Base-by-base conservation (phyloP, 1,140 invertebrate genomes). In the Neuroterus valhalla region DNA sequence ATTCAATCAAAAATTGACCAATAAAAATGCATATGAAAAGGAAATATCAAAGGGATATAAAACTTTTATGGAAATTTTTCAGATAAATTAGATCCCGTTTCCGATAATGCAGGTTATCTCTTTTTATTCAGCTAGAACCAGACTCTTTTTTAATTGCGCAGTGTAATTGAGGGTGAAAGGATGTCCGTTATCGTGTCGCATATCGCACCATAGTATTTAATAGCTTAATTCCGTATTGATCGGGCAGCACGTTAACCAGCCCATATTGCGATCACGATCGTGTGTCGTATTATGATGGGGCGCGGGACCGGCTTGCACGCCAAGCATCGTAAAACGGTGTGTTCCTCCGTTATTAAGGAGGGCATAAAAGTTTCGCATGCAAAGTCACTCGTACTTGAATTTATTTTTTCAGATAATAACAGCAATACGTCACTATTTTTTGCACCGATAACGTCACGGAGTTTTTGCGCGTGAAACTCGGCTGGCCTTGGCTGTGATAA, bases 151-250 rank as follows among this genome's bases (percentile, higher is more conserved):
- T 38, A 38, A 31, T 31, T 31, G 4, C 5, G 4, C 31, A 31
- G 62, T 69, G 70, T 75, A 77, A 78, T 77, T 76, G 76, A 82
- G 78, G 75, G 76, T 79, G 76, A 74, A 68, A 71, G 72, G 70
- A 70, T 77, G 52, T 48, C 73, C 77, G 75, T 76, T 77, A 68
- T 72, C 78, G 74, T 78, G 78, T 77, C 71, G 80, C 78, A 79
- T 78, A 81, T 78, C 72, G 76, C 74, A 74, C 66, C 74, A 31
- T 80, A 83, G 76, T 83, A 81, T 83, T 79, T 85, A 85, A 85
- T 85, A 83, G 81, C 84, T 85, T 85, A 83, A 85, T 85, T 83
- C 80, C 43, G 75, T 77, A 85, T 85, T 79, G 84, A 85, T 85
- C 82, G 79, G 74, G 55, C 69, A 17, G n/a, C 73, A 70, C 67